Evolutionary conservation across 2,113 vertebrate genomes (phyloP), one percentile per base, ranked within the genome.

Genomic region (Natator depressus): DNA sequence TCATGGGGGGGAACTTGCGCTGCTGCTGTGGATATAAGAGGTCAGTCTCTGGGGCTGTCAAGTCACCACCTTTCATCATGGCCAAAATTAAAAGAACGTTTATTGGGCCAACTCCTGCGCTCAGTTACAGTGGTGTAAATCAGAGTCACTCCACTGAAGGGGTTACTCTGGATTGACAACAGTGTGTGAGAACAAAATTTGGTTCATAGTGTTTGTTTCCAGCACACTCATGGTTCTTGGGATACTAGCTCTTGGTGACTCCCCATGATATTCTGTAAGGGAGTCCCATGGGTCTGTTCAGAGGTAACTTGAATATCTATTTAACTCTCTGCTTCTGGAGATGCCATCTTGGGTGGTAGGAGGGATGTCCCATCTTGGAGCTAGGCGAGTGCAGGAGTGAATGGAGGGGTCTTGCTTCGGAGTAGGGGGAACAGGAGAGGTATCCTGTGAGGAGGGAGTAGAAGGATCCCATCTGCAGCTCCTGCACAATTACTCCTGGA

Each of bases 1-100:
- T 16, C 0, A 0, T 10, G 72, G 59, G 38, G 46, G 46, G 76
- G 55, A 79, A 76, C 27, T 80, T 87, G 51, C 1, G 10, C 81
- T 76, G 78, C 49, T 16, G 3, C 53, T 57, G 0, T 49, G 8
- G 22, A 54, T 75, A 72, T 10, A 46, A 12, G 2, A 46, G 19
- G 88, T 65, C 62, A 17, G 12, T 31, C 62, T 65, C 16, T 3
- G 31, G 13, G 62, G 62, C 62, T 65, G 31, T n/a, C 62, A n/a
- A 65, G 31, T 35, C 31, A 19, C 14, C 7, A 65, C 14, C 62
- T 35, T 35, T 65, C 31, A 65, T 65, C 14, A 19, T 8, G 31
- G 31, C 16, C 62, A 65, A 65, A 65, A 65, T 65, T 65, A 65
- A 65, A 35, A 35, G 62, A 65, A 65, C 16, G 3, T 65, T 65